Base-by-base conservation (phyloP, 2,888 invertebrate species). In the Xylocampa areola region DNA sequence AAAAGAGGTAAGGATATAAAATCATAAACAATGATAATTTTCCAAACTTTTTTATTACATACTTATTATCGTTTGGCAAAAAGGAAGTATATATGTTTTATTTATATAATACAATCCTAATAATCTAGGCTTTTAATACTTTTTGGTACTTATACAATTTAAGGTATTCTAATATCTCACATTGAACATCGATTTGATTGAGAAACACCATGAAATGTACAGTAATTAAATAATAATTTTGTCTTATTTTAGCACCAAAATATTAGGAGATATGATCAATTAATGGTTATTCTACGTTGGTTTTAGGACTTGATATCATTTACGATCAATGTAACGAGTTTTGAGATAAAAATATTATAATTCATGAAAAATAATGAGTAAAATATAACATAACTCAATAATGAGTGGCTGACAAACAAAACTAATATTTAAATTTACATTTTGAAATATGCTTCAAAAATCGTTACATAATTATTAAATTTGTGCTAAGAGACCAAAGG, bases 61-160 rank as follows among this genome's bases (percentile, higher is more conserved):
- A 88, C 68, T 82, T 78, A 81, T 78, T 87, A 89, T 87, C 76
- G 91, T 93, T 92, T 93, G 92, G 92, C 92, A 93, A 92, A 73
- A 91, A 90, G 81, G 90, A 91, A 89, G 90, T 86, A 57, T 80
- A 86, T 81, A 86, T 85, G 85, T 81, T 84, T 81, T 77, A 73
- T 79, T 79, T 78, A 73, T 81, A 84, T 76, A 79, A 68, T 82
- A 87, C 82, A 82, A 79, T 75, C 83, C 80, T 78, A 76, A 79
- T 63, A 71, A 66, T 79, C n/a, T 79, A 80, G 51, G 73, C 76
- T 80, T 79, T 85, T 91, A 92, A 93, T 92, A 92, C 92, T 92
- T 92, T 93, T 93, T 92, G 92, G 92, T 91, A 89, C 88, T 86
- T 91, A 90, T 65, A 83, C 79, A 79, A 79, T 79, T 83, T 79